Base-by-base conservation (phyloP, 2,797 vertebrate genomes). In the Tolypeutes matacus region DNA sequence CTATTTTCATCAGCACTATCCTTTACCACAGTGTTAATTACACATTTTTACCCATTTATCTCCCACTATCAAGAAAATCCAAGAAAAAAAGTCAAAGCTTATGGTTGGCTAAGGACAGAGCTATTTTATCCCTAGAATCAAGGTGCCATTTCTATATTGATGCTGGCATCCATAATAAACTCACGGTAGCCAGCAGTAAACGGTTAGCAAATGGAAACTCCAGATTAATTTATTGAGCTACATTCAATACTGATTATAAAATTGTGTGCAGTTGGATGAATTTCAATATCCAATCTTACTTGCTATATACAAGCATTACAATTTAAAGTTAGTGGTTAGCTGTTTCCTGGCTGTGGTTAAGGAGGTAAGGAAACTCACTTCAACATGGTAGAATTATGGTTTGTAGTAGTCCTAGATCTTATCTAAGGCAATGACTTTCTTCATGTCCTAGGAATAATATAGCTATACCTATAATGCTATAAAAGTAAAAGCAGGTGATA, bases 281-380 rank as follows among this genome's bases (percentile, higher is more conserved):
- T 70, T 25, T 78, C 9, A 36, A 14, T 62, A 64, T 23, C 87
- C 46, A 73, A n/a, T 20, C 8, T 80, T 72, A 11, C 4, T 51
- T 78, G 2, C 5, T 75, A 75, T 72, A 49, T n/a, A 60, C 1
- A 86, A 39, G 15, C 6, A 29, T 70, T 70, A 89, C 31, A 58
- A 70, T 65, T 72, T 65, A 58, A 90, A 86, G 23, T n/a, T 73
- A 53, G 3, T 20, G 25, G 70, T 69, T 92, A 86, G 58, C 42
- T 86, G n/a, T 64, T 58, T 78, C 5, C 29, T 51, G 23, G n/a
- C 21, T 72, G 5, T 93, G 21, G 11, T 51, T 77, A 76, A 69
- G 31, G 58, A 94, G 67, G 60, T 82, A 81, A 89, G 18, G 53
- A 85, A 60, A 86, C 4, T 87, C 7, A 76, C 62, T 77, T 93